A percentile compares a stretch with the other conserved stretches of the same genome.
Conservation (phyloP, 1,140 invertebrate genomes). For the Heliconius hewitsoni region DNA sequence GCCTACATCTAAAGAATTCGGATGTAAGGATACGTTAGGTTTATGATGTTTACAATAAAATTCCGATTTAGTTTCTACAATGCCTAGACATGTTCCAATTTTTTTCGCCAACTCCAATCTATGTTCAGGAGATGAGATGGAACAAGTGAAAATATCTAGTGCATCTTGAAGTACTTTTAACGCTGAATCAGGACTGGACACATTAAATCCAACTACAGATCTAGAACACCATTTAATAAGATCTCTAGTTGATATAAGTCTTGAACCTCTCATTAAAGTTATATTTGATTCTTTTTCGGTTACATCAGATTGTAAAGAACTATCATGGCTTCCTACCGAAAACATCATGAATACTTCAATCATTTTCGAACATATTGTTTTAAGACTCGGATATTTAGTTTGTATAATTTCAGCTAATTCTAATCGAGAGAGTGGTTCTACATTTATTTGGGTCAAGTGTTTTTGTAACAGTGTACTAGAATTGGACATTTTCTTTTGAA, state of each 20-base stretch:
- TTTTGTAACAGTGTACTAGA: constrained; percentile 88
- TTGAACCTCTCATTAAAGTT: constrained; percentile 79
- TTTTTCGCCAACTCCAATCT: constrained; percentile 86
- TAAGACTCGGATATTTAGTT: constrained; percentile 86
- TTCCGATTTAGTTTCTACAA: constrained; percentile 91
- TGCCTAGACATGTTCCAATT: constrained; percentile 91
- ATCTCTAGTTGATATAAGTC: constrained; percentile 91
- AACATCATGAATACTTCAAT: constrained; percentile 92
- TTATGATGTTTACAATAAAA: constrained; percentile 91
- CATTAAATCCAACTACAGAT: constrained; percentile 87
- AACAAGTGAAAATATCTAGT: constrained; percentile 94
- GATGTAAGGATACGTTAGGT: constrained; percentile 84
- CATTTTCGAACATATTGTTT: constrained; percentile 89
- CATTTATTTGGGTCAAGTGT: constrained; percentile 90
- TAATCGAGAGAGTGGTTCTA: constrained; percentile 88
- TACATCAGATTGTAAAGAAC: constrained; percentile 65
- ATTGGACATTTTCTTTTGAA: constrained; percentile 85
- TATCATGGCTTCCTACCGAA: constrained; percentile 85
- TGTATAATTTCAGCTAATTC: constrained; percentile 88
- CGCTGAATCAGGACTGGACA: constrained; percentile 87
- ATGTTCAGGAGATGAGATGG: constrained; percentile 84
- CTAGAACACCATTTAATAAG: constrained; percentile 95
- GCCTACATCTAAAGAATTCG: constrained; percentile 68
- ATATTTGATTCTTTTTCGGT: constrained; percentile 57
- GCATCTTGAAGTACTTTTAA: constrained; percentile 93